These are phyloP conservation scores for Tuberolachnus salignus DNA, from an alignment of 2,888 invertebrate species.

Conservation along the genomic window DNA sequence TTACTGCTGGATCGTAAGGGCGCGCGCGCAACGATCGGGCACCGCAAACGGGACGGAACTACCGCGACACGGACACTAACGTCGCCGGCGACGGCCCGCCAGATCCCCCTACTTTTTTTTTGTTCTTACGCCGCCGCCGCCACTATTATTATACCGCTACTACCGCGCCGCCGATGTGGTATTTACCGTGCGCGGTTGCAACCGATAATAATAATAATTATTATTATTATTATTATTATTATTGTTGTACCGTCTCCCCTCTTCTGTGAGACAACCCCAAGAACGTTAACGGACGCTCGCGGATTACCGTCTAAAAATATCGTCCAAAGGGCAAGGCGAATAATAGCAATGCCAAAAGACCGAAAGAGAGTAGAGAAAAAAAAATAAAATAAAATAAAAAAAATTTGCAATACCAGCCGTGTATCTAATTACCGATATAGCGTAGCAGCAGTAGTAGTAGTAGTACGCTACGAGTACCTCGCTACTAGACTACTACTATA, in stretches of 20 bases:
- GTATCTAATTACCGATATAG: constrained; percentile 31
- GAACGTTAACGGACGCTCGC: neutral
- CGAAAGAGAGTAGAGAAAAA: no score
- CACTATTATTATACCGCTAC: neutral
- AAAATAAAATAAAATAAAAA: no score
- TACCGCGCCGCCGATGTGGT: constrained; percentile 13
- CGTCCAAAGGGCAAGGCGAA: constrained; percentile 53
- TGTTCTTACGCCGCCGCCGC: neutral
- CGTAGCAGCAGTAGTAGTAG: no score
- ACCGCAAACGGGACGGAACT: constrained; percentile 52
- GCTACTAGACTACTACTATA: no score
- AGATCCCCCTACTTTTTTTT: neutral
- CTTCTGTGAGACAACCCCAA: neutral
- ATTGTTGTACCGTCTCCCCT: constrained; percentile 26
- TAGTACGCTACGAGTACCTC: no score
- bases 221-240: no score
- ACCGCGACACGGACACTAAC: constrained; percentile 23
- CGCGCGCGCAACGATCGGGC: constrained; percentile 18
- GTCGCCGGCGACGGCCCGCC: constrained; percentile 23
- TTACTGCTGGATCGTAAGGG: neutral
- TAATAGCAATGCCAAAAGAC: constrained; percentile 22
- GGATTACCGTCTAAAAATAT: constrained; percentile 49
- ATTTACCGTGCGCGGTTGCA: constrained; percentile 35
- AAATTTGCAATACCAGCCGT: constrained; percentile 1
- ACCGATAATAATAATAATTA: constrained; percentile 13